Evolutionary conservation across 1,140 invertebrate genomes (phyloP), one percentile per base, ranked within the genome.

Genomic region (Musca vetustissima): DNA sequence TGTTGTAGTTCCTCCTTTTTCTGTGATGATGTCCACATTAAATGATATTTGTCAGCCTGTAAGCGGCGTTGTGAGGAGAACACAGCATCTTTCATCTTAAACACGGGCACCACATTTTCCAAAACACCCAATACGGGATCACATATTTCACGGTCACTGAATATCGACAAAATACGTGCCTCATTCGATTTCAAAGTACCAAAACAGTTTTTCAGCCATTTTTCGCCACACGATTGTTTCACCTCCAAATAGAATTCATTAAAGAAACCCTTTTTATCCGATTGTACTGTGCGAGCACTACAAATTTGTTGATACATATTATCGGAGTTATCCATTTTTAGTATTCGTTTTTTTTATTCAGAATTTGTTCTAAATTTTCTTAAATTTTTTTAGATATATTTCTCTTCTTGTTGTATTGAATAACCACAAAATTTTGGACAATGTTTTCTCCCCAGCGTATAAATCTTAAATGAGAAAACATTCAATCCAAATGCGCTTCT

Each of bases 201-300:
- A 71, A 89, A 89, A 53, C 77, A 78, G 57, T 84, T 80, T 17
- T 83, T 73, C 21, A 88, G 82, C 87, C 87, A 89, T 71, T 81
- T 79, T 61, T 81, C 78, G 69, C 79, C 64, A 76, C 74, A 71
- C 76, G 72, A 55, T 83, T 87, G 55, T 73, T 85, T 66, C 70
- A 79, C 78, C 57, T 80, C 67, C 81, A 76, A 7, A 71, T 76
- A 85, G 69, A 88, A 88, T 57, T 86, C 83, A 47, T 84, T 77
- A 69, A 89, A 89, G 74, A 89, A 89, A 9, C 88, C 88, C 69
- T 86, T 84, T 69, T 82, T 82, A 28, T 87, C 84, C 8, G 87
- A 87, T 71, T 88, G 86, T 17, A 89, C 76, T 0, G 88, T 89
- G 66, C 85, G 85, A 72, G 84, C 81, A 61, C 86, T 88, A 72